A percentile compares a stretch with the other conserved stretches of the same genome.
phyloP scores from a whole-genome alignment of 2,888 invertebrate species.

The Tuberolachnus salignus region DNA sequence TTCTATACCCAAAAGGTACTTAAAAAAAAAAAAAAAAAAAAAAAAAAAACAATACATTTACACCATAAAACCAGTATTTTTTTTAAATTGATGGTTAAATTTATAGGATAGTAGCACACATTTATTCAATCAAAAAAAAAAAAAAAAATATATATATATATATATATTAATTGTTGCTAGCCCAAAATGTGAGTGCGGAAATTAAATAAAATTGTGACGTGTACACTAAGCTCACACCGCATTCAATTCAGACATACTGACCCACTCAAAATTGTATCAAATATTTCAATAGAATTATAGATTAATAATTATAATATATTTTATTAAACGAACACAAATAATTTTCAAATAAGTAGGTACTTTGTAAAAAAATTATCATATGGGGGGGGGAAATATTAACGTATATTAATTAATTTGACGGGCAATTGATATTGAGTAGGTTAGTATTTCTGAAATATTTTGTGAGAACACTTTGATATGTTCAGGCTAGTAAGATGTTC shows the following conservation, averaged over 20 bases:
- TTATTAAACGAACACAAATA: neutral
- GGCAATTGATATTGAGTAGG: neutral
- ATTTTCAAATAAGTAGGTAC: no score
- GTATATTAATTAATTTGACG: neutral
- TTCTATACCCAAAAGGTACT: neutral
- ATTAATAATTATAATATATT: neutral
- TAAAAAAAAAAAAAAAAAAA: neutral
- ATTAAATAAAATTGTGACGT: conserved; percentile 3
- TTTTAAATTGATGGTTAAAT: no score
- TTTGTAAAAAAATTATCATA: neutral
- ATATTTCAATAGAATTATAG: neutral
- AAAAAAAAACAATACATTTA: conserved; percentile 3
- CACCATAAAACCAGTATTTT: neutral
- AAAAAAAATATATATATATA: no score
- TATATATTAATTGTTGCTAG: no score
- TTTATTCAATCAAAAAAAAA: no score
- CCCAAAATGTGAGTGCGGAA: conserved; percentile 1
- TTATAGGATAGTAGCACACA: no score
- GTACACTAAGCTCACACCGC: conserved; percentile 17
- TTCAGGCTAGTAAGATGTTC: neutral
- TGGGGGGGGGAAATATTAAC: neutral
- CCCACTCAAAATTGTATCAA: conserved; percentile 1
- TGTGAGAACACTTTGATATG: conserved; percentile 12
- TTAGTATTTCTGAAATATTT: conserved; percentile 34
- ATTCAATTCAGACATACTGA: conserved; percentile 30